These are phyloP conservation scores for Cynaeus angustus DNA, from an alignment of 2,888 invertebrate species.

Conservation along the genomic window DNA sequence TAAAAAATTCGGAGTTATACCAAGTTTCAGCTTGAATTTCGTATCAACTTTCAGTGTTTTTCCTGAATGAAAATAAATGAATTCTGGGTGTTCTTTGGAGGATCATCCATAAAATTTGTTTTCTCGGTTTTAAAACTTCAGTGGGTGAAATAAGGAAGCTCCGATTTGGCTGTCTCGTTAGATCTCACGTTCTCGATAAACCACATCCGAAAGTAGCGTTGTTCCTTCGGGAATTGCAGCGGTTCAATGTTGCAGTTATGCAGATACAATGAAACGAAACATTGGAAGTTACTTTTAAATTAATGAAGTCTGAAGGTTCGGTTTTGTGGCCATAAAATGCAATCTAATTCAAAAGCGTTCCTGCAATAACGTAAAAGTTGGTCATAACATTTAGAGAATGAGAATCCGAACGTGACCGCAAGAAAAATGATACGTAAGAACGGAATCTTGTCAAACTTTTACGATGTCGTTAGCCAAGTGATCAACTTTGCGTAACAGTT, in stretches of 20 bases:
- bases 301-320: not conserved
- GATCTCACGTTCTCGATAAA: not conserved
- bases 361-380: constrained; percentile 5
- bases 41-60: no score
- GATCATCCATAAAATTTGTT: no score
- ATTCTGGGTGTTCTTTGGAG: no score
- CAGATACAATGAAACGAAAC: not conserved
- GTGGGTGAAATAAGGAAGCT: not conserved
- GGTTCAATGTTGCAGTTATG: not conserved
- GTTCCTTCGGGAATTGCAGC: not conserved
- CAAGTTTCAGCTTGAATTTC: no score
- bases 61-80: no score
- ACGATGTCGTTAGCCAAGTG: constrained; percentile 10
- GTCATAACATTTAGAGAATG: constrained; percentile 9
- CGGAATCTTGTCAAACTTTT: constrained; percentile 7
- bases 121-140: not conserved
- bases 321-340: not conserved
- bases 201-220: not conserved
- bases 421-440: constrained; percentile 6
- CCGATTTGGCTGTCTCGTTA: not conserved
- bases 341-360: constrained; percentile 6
- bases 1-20: no score
- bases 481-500: not conserved
- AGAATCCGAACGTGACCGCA: constrained; percentile 14
- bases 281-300: not conserved